Evolutionary conservation across 1,140 invertebrate species (phyloP), one percentile per base, ranked within the genome.

Genomic region (Sinella curviseta): DNA sequence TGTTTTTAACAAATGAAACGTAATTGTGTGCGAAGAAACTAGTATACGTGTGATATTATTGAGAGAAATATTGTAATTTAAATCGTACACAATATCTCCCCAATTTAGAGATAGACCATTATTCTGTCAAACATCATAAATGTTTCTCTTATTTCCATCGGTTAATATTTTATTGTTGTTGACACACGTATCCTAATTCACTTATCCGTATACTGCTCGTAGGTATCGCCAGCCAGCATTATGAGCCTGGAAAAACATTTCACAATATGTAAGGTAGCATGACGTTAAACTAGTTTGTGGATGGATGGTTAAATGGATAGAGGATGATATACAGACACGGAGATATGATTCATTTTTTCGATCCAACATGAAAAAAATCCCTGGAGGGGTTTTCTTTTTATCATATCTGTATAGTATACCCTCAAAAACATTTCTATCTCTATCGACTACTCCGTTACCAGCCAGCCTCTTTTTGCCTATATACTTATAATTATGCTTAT

Each of bases 291-390:
- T 12, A 48, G 39, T 48, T 8, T 48, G 39, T 48, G 39, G 39
- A 48, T 48, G 20, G 8, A 12, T 20, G 39, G 39, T 12, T 48
- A 48, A 48, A 48, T 20, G 39, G 39, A 48, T 48, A 48, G 39
- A 48, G 8, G 39, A 48, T 48, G n/a, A n/a, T 48, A 48, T 48
- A 20, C 39, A 48, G 8, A 20, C 20, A 48, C 8, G 39, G 20
- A 48, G 24, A 60, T 26, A 60, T 4, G 57, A 60, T 26, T 60
- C 57, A 60, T 60, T 60, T 60, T 60, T 60, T n/a, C n/a, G n/a
- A 60, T 17, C 57, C 24, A 17, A 60, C 57, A 48, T 26, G 24
- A 26, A 12, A 48, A 60, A 60, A 60, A 60, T 26, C 57, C 24
- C 57, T 60, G 4, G 57, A 60, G 57, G 57, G 24, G 12, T 60